These are phyloP conservation scores for Pterostichus madidus DNA, from an alignment of 2,888 invertebrate species.

Conservation along the genomic window DNA sequence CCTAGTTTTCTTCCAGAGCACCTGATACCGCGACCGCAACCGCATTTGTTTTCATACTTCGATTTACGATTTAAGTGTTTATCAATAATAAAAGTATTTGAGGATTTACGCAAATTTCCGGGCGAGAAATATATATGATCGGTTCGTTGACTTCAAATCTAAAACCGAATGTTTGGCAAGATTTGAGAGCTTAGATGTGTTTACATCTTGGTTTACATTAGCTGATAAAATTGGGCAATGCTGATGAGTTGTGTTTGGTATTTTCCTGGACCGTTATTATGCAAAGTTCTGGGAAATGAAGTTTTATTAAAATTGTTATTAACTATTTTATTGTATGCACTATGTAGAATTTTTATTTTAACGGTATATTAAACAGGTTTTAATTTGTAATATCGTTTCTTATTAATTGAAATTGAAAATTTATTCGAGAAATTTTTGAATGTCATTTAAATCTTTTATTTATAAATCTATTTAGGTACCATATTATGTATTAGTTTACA, in stretches of 20 bases:
- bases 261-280: slow-evolving; percentile 29
- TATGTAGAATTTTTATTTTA: neutral
- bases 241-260: slow-evolving; percentile 13
- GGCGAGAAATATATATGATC: neutral
- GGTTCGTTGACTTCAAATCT: slow-evolving; percentile 49
- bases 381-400: neutral
- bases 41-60: slow-evolving; percentile 54
- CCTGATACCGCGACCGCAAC: slow-evolving; percentile 3
- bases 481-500: too few relatives aligned
- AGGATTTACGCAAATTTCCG: slow-evolving; percentile 1
- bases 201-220: neutral
- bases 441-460: too few relatives aligned
- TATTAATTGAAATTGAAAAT: neutral
- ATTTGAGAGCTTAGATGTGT: slow-evolving; percentile 24
- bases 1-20: slow-evolving; percentile 49
- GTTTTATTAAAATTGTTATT: neutral
- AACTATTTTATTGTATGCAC: neutral
- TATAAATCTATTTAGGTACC: too few relatives aligned
- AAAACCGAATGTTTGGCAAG: slow-evolving; percentile 44
- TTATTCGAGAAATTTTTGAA: too few relatives aligned
- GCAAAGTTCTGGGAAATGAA: neutral
- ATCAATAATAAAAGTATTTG: slow-evolving; percentile 6
- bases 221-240: slow-evolving; percentile 34
- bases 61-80: neutral
- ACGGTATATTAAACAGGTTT: slow-evolving; percentile 12